Base-by-base conservation (phyloP, 1,140 invertebrate species). In the Sinonovacula constricta region DNA sequence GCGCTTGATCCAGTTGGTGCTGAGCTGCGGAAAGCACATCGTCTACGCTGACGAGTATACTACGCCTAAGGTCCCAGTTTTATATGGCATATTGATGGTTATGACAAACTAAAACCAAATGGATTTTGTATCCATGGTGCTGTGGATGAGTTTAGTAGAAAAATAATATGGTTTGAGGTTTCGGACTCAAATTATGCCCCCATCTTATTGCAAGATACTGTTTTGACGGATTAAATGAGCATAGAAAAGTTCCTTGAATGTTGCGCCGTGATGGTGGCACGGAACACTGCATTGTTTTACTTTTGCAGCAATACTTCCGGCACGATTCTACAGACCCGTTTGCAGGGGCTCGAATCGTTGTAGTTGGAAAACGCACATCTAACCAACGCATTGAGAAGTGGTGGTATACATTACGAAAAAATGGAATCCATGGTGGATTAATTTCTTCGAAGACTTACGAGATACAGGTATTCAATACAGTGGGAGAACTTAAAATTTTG, bases 141-240 rank as follows among this genome's bases (percentile, higher is more conserved):
- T 45, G 59, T 68, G 0, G 56, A 68, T 36, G 65, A 65, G 24
- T 77, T 65, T n/a, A 51, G 57, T 4, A 63, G 57, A 28, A 31
- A 62, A 72, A 53, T 72, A 31, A 72, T 60, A 18, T 60, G 26
- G 57, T 39, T 51, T 33, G 39, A 72, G 22, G 59, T 53, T 72
- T 72, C 28, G 12, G 28, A 63, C 39, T 24, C n/a, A 18, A 88
- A 84, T 36, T 85, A 82, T 30, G 33, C 33, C 22, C 57, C 62
- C 3, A 72, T 5, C n/a, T 62, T 22, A 72, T 45, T 26, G 59
- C 39, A 62, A 10, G 31, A 60, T 28, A 22, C 22, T 62, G n/a
- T 49, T n/a, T n/a, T 14, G 12, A 70, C 3, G n/a, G 53, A 57
- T 26, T 36, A 18, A 36, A n/a, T n/a, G n/a, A n/a, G n/a, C n/a